phyloP scores from a whole-genome alignment of 53 echinoderm and acorn worm species.

The Zoroaster sp. region DNA sequence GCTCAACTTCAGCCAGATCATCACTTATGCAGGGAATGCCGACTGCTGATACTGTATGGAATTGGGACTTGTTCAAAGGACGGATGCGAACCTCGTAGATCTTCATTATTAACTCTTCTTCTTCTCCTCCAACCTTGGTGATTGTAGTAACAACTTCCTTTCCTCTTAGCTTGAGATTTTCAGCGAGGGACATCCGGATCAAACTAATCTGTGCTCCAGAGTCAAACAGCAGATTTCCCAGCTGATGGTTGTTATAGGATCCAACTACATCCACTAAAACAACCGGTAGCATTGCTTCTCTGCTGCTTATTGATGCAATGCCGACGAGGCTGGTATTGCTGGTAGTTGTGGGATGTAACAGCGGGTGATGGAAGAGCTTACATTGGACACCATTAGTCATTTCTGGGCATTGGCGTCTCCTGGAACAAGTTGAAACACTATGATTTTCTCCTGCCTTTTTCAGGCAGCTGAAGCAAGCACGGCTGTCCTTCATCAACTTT shows the following conservation, averaged over 20 bases:
- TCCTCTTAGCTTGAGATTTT: not conserved
- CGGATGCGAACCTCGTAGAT: not conserved
- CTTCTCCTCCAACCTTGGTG: not conserved
- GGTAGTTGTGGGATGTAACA: not conserved
- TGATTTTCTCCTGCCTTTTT: constrained; percentile 68
- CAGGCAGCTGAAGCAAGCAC: constrained; percentile 74
- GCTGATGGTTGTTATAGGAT: not conserved
- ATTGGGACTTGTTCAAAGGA: not conserved
- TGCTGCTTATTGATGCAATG: not conserved
- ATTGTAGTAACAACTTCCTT: not conserved
- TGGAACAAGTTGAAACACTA: constrained; percentile 28
- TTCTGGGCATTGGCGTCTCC: constrained; percentile 40
- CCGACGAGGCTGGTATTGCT: not conserved
- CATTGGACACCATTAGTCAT: constrained; percentile 39
- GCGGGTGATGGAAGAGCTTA: not conserved
- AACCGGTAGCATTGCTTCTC: constrained; percentile 57
- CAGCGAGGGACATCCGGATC: not conserved
- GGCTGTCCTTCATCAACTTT: constrained; percentile 30
- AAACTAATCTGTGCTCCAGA: not conserved
- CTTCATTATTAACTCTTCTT: not conserved
- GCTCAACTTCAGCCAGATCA: constrained; percentile 13
- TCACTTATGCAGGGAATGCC: constrained; percentile 61
- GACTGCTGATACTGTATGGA: not conserved
- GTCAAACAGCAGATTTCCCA: not conserved
- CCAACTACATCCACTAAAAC: constrained; percentile 38